phyloP scores from a whole-genome alignment of 1,140 invertebrate species.

The Drosophila obscura region DNA sequence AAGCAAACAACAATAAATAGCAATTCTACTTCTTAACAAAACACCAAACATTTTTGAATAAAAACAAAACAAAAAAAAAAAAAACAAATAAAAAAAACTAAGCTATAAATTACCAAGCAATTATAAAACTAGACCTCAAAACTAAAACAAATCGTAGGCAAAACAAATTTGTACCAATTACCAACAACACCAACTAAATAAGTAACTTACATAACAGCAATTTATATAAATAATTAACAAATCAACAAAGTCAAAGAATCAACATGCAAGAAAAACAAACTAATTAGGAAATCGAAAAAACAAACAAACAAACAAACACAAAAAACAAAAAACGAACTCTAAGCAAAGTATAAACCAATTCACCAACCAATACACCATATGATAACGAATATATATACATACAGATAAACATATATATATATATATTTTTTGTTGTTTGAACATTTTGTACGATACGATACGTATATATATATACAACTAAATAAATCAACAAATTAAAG shows the following conservation, averaged over 20 bases:
- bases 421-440: slow-evolving; percentile 62
- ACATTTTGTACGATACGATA: slow-evolving; percentile 58
- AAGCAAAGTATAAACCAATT: slow-evolving; percentile 28
- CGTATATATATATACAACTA: slow-evolving; percentile 59
- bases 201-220: slow-evolving; percentile 41
- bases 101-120: slow-evolving; percentile 27
- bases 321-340: slow-evolving; percentile 33
- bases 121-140: slow-evolving; percentile 16
- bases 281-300: slow-evolving; percentile 21
- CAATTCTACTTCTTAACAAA: slow-evolving; percentile 46
- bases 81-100: background rate
- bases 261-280: slow-evolving; percentile 19
- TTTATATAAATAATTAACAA: slow-evolving; percentile 43
- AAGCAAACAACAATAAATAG: slow-evolving; percentile 39
- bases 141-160: slow-evolving; percentile 3
- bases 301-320: too few species aligned
- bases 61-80: slow-evolving; percentile 27
- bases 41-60: slow-evolving; percentile 31
- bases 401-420: slow-evolving; percentile 42
- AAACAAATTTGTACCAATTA: slow-evolving; percentile 44
- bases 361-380: slow-evolving; percentile 47
- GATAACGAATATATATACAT: slow-evolving; percentile 44
- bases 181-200: slow-evolving; percentile 16
- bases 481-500: slow-evolving; percentile 66
- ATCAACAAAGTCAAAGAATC: slow-evolving; percentile 23